These are phyloP conservation scores for Spheniscus humboldti DNA, from an alignment of 2,797 vertebrate genomes.

Conservation along the genomic window DNA sequence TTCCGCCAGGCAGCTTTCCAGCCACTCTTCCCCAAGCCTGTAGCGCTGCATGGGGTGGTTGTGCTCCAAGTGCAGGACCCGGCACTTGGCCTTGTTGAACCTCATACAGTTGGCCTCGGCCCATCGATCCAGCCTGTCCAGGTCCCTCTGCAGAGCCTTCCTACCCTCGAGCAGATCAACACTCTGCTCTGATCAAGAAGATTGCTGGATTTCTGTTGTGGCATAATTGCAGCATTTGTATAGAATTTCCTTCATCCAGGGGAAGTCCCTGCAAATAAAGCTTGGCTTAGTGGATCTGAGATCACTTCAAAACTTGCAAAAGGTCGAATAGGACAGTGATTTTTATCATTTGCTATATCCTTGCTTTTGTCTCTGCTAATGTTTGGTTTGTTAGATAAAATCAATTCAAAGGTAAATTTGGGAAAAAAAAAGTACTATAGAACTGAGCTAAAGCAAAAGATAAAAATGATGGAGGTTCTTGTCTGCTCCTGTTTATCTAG, in stretches of 20 bases:
- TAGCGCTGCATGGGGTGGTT: no score
- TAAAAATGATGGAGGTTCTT: neutral
- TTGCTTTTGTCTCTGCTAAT: neutral
- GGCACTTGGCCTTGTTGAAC: no score
- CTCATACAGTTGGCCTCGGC: no score
- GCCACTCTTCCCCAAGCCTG: no score
- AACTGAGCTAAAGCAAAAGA: neutral
- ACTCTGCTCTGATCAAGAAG: no score
- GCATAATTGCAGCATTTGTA: neutral
- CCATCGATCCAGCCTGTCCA: no score
- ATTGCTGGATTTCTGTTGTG: neutral
- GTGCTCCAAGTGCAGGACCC: no score
- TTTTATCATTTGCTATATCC: neutral
- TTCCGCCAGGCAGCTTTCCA: no score
- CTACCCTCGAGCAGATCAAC: no score
- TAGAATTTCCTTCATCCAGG: neutral
- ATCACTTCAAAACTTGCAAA: neutral
- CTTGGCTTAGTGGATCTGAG: neutral
- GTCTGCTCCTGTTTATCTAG: neutral
- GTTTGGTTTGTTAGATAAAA: neutral
- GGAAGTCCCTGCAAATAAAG: neutral
- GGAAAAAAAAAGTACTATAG: neutral
- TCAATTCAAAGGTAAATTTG: neutral
- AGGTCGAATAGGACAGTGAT: neutral
- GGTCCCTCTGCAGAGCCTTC: no score